Evolutionary conservation across 2,797 vertebrate genomes (phyloP).

Genomic region (Hoplostethus mediterraneus): DNA sequence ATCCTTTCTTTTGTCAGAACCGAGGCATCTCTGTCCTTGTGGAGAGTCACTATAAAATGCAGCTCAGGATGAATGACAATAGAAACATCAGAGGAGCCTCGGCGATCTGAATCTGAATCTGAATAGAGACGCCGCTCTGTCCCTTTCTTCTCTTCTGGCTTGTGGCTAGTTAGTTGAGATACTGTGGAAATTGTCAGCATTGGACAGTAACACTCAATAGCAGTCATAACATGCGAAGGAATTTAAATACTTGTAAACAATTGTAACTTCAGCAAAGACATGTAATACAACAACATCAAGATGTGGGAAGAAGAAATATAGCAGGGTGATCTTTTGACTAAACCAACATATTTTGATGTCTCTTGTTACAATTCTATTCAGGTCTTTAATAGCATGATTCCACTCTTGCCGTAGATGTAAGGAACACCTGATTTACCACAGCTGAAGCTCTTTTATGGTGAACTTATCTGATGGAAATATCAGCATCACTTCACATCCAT

Average conservation of each 20-base stretch:
- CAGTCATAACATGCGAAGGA: constrained; percentile 41
- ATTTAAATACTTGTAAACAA: constrained; percentile 35
- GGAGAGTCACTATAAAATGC: neutral
- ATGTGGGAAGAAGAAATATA: neutral
- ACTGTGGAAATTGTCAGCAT: constrained; percentile 2
- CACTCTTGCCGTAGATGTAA: neutral
- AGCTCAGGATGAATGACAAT: neutral
- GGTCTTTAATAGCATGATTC: neutral
- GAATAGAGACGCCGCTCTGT: neutral
- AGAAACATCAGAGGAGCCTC: constrained; percentile 3
- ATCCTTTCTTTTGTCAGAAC: constrained; percentile 6
- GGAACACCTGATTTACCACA: too few relatives aligned
- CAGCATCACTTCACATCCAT: too few relatives aligned
- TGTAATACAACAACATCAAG: constrained; percentile 22
- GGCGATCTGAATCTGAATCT: constrained; percentile 10
- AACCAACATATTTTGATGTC: neutral
- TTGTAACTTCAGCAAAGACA: neutral
- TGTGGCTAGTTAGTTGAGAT: constrained; percentile 20
- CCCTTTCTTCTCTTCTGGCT: neutral
- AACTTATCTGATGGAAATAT: neutral
- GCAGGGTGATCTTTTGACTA: neutral
- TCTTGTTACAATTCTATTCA: constrained; percentile 10
- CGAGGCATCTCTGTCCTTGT: neutral
- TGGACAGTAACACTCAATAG: constrained; percentile 22
- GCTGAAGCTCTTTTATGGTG: neutral